Conservation (phyloP, 2,888 invertebrate species). For the Flexamia atlantica region DNA sequence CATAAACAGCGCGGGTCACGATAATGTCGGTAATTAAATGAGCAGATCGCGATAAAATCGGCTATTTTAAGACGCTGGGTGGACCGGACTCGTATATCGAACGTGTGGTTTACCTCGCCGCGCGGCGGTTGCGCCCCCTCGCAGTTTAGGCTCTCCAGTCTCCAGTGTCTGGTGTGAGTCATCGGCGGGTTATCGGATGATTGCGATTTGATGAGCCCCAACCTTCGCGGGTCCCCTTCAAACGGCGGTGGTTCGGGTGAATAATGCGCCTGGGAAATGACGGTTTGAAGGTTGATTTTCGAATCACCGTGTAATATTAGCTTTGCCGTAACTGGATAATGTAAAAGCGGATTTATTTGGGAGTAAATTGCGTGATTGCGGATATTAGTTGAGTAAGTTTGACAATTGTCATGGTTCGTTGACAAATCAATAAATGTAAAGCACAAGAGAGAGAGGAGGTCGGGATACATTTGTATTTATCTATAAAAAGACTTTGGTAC, state of each 20-base stretch:
- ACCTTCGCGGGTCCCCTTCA: slow-evolving; percentile 26
- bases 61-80: slow-evolving; percentile 31
- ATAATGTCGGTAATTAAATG: slow-evolving; percentile 47
- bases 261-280: background rate
- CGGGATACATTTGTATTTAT: too few species aligned
- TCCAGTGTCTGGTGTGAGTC: background rate
- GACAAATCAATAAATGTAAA: too few species aligned
- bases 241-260: background rate
- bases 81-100: background rate
- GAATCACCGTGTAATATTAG: background rate
- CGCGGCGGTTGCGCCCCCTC: background rate
- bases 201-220: slow-evolving; percentile 15
- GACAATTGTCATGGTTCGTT: too few species aligned
- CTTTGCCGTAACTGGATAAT: background rate
- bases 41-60: slow-evolving; percentile 23
- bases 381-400: too few species aligned
- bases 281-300: slow-evolving; percentile 1
- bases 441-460: too few species aligned
- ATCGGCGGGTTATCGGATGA: slow-evolving; percentile 11
- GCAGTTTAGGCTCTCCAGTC: background rate
- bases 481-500: too few species aligned
- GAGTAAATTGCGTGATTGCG: too few species aligned
- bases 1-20: slow-evolving; percentile 13
- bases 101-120: background rate
- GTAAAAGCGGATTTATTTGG: background rate